A percentile compares a stretch with the other conserved stretches of the same genome.
Evolutionary conservation across 2,113 vertebrate species (phyloP).

Genomic region (Carettochelys insculpta): DNA sequence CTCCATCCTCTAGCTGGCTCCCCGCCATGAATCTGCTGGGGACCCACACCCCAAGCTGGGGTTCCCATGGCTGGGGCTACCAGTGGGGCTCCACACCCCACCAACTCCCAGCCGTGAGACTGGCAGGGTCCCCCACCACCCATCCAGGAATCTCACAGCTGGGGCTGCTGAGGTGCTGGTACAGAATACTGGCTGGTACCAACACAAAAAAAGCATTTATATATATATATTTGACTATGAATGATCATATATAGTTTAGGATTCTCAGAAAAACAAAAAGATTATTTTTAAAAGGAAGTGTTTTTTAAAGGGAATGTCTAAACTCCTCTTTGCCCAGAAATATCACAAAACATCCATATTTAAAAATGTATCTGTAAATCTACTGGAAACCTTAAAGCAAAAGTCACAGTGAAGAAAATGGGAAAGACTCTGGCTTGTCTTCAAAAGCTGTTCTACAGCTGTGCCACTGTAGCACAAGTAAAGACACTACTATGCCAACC

Average conservation of each 20-base stretch:
- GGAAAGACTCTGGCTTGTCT: background rate
- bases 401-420: conserved; percentile 36
- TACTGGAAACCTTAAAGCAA: conserved; percentile 48
- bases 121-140: no score
- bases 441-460: background rate
- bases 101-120: no score
- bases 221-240: background rate
- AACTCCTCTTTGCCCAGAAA: background rate
- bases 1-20: no score
- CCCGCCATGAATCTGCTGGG: no score
- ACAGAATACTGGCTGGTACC: no score
- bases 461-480: background rate
- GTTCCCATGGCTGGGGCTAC: no score
- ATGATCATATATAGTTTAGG: conserved; percentile 9
- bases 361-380: conserved; percentile 17
- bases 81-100: no score
- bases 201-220: no score
- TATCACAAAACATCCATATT: conserved; percentile 38
- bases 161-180: no score
- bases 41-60: no score
- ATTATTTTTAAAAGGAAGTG: background rate
- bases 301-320: background rate
- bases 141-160: no score
- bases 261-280: conserved; percentile 22
- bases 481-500: background rate